Percentiles rank a stretch among this genome's conserved stretches.
These are phyloP conservation scores for Tamandua tetradactyla DNA, from an alignment of 2,797 vertebrate species.

Conservation along the genomic window DNA sequence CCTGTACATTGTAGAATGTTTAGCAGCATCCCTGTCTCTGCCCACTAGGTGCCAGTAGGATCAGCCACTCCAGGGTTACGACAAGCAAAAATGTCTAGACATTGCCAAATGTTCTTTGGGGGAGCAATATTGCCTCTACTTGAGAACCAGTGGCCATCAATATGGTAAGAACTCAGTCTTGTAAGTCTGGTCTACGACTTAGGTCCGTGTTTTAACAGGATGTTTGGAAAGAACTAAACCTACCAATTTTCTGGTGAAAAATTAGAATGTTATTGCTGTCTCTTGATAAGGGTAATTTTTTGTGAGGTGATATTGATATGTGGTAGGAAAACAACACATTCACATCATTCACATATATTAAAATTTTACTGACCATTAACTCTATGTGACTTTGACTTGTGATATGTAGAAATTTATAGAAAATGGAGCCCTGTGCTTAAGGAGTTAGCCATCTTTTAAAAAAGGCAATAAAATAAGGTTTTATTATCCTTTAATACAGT, in stretches of 20 bases:
- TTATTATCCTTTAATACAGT: background rate
- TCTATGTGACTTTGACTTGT: background rate
- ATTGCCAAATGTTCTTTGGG: background rate
- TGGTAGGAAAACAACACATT: background rate
- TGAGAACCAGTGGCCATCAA: background rate
- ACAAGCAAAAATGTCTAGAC: background rate
- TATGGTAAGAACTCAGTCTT: background rate
- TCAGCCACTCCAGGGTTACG: background rate
- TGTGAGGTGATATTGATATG: background rate
- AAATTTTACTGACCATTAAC: background rate
- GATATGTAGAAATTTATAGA: constrained; percentile 11
- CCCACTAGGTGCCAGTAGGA: background rate
- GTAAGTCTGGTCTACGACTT: background rate
- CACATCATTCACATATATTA: background rate
- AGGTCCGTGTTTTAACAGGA: background rate
- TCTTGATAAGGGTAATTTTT: background rate
- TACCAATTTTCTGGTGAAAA: constrained; percentile 13
- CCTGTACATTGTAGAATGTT: background rate
- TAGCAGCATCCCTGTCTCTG: background rate
- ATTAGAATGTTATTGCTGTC: background rate
- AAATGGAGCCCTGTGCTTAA: background rate
- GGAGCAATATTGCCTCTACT: background rate
- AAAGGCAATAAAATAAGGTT: constrained; percentile 4
- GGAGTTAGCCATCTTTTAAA: background rate
- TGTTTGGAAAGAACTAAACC: constrained; percentile 23